These are phyloP conservation scores for Sweltsa coloradensis DNA, from an alignment of 1,140 invertebrate genomes.

Conservation along the genomic window DNA sequence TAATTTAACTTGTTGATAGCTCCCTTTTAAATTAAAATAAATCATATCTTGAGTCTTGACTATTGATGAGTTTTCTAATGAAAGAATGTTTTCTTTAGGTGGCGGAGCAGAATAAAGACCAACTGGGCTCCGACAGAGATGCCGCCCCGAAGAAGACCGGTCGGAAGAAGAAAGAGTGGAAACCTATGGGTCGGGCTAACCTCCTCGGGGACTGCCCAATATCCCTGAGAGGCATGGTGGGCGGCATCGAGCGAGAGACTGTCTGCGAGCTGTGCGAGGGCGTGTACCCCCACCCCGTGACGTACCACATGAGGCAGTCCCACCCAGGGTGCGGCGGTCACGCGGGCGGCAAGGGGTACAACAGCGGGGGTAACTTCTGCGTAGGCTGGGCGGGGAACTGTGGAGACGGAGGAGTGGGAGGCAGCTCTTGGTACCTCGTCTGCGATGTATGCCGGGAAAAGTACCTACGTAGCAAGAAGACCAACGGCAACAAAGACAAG, in stretches of 20 bases:
- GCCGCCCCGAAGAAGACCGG: conserved; percentile 37
- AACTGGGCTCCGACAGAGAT: conserved; percentile 23
- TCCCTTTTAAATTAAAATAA: no score
- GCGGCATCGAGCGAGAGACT: conserved; percentile 38
- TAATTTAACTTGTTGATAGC: no score
- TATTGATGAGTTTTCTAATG: no score
- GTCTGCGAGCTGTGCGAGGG: conserved; percentile 79
- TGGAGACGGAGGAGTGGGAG: conserved; percentile 72
- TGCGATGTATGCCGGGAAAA: conserved; percentile 82
- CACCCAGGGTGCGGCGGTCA: conserved; percentile 84
- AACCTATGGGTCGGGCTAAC: conserved; percentile 19
- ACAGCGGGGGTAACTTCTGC: conserved; percentile 71
- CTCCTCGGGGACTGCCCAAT: conserved; percentile 1
- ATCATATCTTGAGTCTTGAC: no score
- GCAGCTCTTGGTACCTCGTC: conserved; percentile 81
- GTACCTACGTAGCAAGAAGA: conserved; percentile 45
- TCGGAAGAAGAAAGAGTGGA: conserved; percentile 46
- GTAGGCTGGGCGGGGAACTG: conserved; percentile 80
- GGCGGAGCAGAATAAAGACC: neutral
- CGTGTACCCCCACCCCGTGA: conserved; percentile 65
- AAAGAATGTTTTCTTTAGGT: no score
- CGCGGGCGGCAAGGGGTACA: conserved; percentile 80
- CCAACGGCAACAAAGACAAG: conserved; percentile 14
- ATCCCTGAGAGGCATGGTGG: conserved; percentile 4
- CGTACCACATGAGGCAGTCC: conserved; percentile 78